Evolutionary conservation across 2,797 vertebrate genomes (phyloP).

Genomic region (Smutsia gigantea): DNA sequence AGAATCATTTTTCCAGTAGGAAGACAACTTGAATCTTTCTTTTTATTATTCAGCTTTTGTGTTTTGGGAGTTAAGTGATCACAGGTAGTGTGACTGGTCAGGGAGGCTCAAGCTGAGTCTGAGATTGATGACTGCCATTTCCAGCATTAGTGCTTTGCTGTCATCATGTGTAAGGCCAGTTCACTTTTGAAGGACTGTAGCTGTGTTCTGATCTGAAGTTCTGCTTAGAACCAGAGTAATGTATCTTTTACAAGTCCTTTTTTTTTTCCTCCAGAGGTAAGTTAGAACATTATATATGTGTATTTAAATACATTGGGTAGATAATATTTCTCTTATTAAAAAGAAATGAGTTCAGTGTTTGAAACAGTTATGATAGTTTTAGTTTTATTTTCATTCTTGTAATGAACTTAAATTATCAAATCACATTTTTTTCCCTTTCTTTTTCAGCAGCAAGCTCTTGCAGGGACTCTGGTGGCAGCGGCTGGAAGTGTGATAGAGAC

Average conservation of each 20-base stretch:
- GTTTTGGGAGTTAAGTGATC: background rate
- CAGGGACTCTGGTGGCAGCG: conserved; percentile 88
- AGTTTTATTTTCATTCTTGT: background rate
- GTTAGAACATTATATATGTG: conserved; percentile 47
- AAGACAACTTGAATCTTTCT: background rate
- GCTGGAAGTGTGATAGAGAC: conserved; percentile 92
- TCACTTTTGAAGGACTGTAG: background rate
- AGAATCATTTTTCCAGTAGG: background rate
- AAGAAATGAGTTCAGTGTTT: background rate
- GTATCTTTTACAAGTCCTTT: background rate
- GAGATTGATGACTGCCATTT: background rate
- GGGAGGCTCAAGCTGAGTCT: background rate
- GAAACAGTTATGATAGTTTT: background rate
- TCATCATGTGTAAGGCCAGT: background rate
- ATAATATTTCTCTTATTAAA: background rate
- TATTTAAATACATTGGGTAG: background rate
- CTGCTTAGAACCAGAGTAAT: conserved; percentile 5
- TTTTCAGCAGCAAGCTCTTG: conserved; percentile 89
- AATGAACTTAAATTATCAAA: conserved; percentile 52
- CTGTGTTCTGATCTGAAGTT: background rate
- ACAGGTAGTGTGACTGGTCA: too few species aligned
- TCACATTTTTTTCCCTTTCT: conserved; percentile 80
- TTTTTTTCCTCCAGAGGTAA: conserved; percentile 67
- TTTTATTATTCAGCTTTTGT: background rate
- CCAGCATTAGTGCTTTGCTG: background rate